Evolutionary conservation across 35 echinoderm and acorn worm species (phyloP).

Genomic region (Strongylocentrotus purpuratus): DNA sequence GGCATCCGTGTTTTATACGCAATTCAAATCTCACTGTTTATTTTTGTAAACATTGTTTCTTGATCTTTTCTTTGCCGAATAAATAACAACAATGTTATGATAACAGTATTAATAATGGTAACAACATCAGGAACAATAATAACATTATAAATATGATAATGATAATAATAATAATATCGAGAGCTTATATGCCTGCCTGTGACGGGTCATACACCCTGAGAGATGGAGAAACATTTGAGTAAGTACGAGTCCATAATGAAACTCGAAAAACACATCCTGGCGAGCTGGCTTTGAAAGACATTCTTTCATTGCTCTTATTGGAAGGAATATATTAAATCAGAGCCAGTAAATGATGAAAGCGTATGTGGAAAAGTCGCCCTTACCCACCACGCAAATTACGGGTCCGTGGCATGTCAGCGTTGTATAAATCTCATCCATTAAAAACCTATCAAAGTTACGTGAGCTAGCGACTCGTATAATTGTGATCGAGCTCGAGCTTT

Average conservation of each 20-base stretch:
- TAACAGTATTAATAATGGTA: too few relatives aligned
- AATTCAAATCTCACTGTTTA: too few relatives aligned
- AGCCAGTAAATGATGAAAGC: neutral
- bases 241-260: neutral
- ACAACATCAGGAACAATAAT: too few relatives aligned
- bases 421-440: conserved; percentile 25
- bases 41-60: too few relatives aligned
- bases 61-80: too few relatives aligned
- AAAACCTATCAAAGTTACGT: neutral
- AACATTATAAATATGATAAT: too few relatives aligned
- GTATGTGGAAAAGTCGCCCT: neutral
- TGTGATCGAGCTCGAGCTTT: neutral
- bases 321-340: conserved; percentile 9
- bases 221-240: neutral
- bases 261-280: neutral
- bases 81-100: too few relatives aligned
- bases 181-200: too few relatives aligned
- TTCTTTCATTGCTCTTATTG: neutral
- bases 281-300: neutral
- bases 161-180: too few relatives aligned
- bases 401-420: neutral
- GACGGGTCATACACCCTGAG: neutral
- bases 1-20: too few relatives aligned
- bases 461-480: neutral
- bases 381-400: neutral